These are phyloP conservation scores for Nephrotoma flavescens DNA, from an alignment of 2,888 invertebrate species.

Conservation along the genomic window DNA sequence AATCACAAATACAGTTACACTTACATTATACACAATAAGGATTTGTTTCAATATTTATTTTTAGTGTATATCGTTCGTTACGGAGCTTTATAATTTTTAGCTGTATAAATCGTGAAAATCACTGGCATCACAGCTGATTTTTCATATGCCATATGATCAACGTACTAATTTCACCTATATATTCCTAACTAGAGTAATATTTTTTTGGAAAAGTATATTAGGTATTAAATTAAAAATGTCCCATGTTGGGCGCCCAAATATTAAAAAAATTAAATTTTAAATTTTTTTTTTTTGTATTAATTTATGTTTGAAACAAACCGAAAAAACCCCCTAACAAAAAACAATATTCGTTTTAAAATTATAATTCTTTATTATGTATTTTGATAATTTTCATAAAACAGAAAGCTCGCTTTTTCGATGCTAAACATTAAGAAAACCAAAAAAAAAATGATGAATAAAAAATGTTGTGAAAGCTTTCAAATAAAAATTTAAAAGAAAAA, in stretches of 20 bases:
- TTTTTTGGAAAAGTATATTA: background rate
- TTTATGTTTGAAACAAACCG: background rate
- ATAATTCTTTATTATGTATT: slow-evolving; percentile 2
- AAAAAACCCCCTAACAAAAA: background rate
- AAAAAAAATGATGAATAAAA: slow-evolving; percentile 9
- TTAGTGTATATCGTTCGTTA: background rate
- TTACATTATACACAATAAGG: background rate
- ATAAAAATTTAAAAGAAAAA: background rate
- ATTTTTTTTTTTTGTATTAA: background rate
- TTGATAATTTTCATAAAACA: slow-evolving; percentile 7
- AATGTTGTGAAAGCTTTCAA: slow-evolving; percentile 16
- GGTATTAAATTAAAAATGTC: background rate
- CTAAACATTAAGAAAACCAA: slow-evolving; percentile 7
- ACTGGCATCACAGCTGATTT: background rate
- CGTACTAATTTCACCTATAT: background rate
- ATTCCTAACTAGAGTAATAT: background rate
- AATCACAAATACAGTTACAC: background rate
- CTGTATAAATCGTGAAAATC: background rate
- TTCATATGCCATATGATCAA: background rate
- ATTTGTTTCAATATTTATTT: background rate
- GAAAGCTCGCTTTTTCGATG: slow-evolving; percentile 13
- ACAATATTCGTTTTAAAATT: no score
- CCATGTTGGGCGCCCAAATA: background rate
- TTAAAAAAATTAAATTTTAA: no score
- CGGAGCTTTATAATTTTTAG: background rate